Evolutionary conservation across 2,113 vertebrate species (phyloP), one percentile per base, ranked within the genome.

Genomic region (Isichthys henryi): DNA sequence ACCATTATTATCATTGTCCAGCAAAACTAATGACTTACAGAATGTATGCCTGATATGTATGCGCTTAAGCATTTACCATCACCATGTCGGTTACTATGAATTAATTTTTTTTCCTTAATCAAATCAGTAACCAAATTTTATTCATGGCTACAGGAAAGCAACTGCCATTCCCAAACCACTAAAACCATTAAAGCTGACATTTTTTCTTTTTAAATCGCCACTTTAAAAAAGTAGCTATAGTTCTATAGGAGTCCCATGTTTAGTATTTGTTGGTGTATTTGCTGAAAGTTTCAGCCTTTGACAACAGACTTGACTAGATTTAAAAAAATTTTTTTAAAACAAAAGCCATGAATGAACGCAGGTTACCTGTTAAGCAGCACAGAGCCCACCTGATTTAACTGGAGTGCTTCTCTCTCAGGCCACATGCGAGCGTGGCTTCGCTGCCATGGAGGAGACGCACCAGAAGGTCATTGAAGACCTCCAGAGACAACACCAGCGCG

Each of bases 401-500:
- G 43, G 43, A 35, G 1, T 35, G 48, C 19, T 27, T n/a, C 46
- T 6, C 52, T n/a, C 31, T 11, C 92, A 99, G 98, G 98, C 98
- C 90, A 99, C 98, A 0, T 99, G 98, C 88, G 98, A 99, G 93
- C 96, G 98, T 52, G 98, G 98, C 48, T 99, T 99, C 93, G 95
- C 97, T 17, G 97, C 98, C 58, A 99, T 99, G 98, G 98, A 99
- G 91, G 98, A 99, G 92, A 99, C 98, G 0, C 98, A 99, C 92
- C 98, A 99, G 91, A 99, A 99, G 93, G 97, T 99, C 90, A 96
- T 99, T 0, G 98, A 98, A 70, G 98, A 99, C 92, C 93, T 99
- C 89, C 98, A 98, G 94, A 95, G 97, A 93, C 98, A 99, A 92
- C 98, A 99, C 93, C 98, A 99, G 93, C 96, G 97, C 77, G 98